These are phyloP conservation scores for Coracias cyanogaster DNA, from an alignment of 2,797 vertebrate genomes.

Conservation along the genomic window DNA sequence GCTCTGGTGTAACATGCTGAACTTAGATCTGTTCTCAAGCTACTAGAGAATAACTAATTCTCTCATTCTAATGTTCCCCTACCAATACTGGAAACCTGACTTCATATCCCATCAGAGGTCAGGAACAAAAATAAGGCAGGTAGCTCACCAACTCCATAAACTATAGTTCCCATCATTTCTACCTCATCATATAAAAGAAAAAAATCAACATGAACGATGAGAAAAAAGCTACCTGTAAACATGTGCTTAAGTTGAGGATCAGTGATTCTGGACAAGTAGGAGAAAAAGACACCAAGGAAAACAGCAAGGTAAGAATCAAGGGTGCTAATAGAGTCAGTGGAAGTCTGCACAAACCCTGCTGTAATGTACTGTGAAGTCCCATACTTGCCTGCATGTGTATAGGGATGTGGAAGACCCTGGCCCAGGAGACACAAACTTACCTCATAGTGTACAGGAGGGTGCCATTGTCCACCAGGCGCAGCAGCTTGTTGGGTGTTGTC, in stretches of 20 bases:
- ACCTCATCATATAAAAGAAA: background rate
- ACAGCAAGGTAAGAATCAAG: background rate
- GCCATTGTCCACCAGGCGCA: constrained; percentile 96
- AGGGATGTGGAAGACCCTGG: background rate
- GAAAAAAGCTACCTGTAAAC: background rate
- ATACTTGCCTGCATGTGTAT: background rate
- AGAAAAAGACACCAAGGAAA: background rate
- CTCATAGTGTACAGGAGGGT: constrained; percentile 99
- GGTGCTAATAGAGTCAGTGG: background rate
- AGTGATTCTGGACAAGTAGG: background rate
- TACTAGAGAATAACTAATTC: background rate
- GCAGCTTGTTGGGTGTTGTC: constrained; percentile 98
- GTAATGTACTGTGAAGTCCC: background rate
- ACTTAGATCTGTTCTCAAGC: background rate
- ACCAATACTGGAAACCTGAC: background rate
- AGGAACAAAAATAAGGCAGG: background rate
- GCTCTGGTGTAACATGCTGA: background rate
- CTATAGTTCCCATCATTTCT: background rate
- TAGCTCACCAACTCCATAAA: background rate
- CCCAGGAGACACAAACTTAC: constrained; percentile 70
- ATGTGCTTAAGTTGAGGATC: background rate
- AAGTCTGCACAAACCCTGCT: background rate
- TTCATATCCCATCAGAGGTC: background rate
- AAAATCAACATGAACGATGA: background rate
- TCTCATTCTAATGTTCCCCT: background rate